phyloP scores from a whole-genome alignment of 30 jellyfish, hydroid and myxozoan species.

The Hydractinia symbiolongicarpus region DNA sequence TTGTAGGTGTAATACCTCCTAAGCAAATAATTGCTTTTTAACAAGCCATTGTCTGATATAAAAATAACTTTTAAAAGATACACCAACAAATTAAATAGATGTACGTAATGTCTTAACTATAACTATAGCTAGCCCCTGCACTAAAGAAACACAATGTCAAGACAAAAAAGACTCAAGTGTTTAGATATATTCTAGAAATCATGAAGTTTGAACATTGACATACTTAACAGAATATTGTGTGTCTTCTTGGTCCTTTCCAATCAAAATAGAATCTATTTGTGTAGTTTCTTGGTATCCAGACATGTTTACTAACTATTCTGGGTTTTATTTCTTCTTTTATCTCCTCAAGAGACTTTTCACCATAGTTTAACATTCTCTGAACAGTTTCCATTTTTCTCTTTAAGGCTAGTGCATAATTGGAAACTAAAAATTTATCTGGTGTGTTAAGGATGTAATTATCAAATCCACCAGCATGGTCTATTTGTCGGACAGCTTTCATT shows the following conservation, averaged over 20 bases:
- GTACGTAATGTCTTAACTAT: too few relatives aligned
- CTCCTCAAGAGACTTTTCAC: conserved; percentile 43
- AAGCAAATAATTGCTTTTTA: too few relatives aligned
- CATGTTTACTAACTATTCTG: conserved; percentile 35
- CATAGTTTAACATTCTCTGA: conserved; percentile 47
- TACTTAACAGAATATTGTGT: conserved; percentile 48
- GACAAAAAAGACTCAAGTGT: too few relatives aligned
- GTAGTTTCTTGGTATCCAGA: conserved; percentile 30
- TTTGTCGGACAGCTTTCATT: conserved; percentile 52
- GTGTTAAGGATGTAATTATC: conserved; percentile 71
- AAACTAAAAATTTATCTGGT: conserved; percentile 46
- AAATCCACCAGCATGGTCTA: conserved; percentile 82
- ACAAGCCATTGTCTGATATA: too few relatives aligned
- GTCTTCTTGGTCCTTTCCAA: conserved; percentile 69
- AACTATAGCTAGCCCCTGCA: too few relatives aligned
- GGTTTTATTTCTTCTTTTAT: conserved; percentile 65
- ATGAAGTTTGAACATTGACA: too few relatives aligned
- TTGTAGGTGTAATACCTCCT: too few relatives aligned
- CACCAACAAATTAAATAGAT: too few relatives aligned
- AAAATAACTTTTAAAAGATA: too few relatives aligned
- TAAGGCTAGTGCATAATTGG: conserved; percentile 59
- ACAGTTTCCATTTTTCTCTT: conserved; percentile 61
- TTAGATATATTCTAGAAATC: too few relatives aligned
- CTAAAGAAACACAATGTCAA: too few relatives aligned
- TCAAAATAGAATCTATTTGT: conserved; percentile 74